phyloP scores from a whole-genome alignment of 2,797 vertebrate species.

The Ctenopoma kingsleyae region DNA sequence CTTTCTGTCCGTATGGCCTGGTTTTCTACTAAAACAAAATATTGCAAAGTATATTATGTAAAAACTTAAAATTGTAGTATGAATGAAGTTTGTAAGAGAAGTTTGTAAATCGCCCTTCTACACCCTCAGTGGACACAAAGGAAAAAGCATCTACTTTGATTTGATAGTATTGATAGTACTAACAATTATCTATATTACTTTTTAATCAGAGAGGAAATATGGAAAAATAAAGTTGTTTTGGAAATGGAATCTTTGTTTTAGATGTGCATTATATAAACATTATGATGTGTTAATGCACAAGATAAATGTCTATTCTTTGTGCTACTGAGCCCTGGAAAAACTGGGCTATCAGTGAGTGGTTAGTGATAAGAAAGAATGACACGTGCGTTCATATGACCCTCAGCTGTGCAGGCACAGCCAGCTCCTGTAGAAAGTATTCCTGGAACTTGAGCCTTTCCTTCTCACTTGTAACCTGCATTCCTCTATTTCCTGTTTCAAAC shows the following conservation, averaged over 20 bases:
- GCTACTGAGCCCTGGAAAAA: neutral
- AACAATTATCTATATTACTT: neutral
- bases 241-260: neutral
- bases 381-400: constrained; percentile 14
- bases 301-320: neutral
- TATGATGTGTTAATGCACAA: neutral
- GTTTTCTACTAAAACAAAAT: neutral
- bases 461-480: constrained; percentile 62
- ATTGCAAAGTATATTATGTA: too few species aligned
- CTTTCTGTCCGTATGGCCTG: constrained; percentile 22
- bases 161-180: neutral
- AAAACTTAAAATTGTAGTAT: too few species aligned
- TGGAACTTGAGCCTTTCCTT: constrained; percentile 56
- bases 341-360: neutral
- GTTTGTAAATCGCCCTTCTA: neutral
- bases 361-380: constrained; percentile 32
- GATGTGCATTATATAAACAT: too few species aligned
- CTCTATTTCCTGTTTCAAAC: constrained; percentile 60
- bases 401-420: constrained; percentile 24
- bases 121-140: neutral
- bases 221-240: neutral
- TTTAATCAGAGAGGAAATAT: neutral
- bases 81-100: too few species aligned
- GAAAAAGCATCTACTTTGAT: neutral
- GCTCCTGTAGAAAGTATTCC: constrained; percentile 51